A percentile compares a stretch with the other conserved stretches of the same genome.
These are phyloP conservation scores for Dioctria rufipes DNA, from an alignment of 2,888 invertebrate species.

Conservation along the genomic window DNA sequence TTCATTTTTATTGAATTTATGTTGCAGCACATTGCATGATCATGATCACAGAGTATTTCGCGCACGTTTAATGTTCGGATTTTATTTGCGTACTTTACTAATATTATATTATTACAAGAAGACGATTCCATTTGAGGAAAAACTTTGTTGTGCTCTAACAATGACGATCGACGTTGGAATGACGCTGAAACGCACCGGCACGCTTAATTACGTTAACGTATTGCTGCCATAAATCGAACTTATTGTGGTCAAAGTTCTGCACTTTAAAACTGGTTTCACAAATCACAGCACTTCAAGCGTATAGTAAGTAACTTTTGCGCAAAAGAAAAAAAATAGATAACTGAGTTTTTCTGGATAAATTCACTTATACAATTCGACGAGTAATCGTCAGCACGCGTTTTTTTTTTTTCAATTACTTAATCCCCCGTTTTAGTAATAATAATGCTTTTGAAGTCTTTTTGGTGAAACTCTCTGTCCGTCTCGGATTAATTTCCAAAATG, in stretches of 20 bases:
- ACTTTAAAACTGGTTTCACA: slow-evolving; percentile 37
- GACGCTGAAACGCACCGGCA: neutral
- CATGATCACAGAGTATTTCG: neutral
- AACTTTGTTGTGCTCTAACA: neutral
- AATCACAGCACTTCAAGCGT: neutral
- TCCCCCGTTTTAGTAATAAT: neutral
- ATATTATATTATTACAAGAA: neutral
- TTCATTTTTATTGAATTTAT: slow-evolving; percentile 18
- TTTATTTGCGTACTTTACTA: slow-evolving; percentile 2
- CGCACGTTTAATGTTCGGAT: slow-evolving; percentile 14
- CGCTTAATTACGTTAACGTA: neutral
- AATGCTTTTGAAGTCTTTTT: too few species aligned
- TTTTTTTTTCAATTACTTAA: neutral
- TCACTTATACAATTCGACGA: neutral
- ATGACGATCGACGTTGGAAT: neutral
- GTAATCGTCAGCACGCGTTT: neutral
- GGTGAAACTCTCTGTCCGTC: too few species aligned
- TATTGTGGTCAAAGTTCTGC: slow-evolving; percentile 20
- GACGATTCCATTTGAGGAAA: slow-evolving; percentile 36
- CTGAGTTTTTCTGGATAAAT: neutral
- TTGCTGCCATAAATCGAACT: neutral
- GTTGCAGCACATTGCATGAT: neutral
- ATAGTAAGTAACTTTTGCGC: neutral
- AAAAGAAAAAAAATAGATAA: neutral
- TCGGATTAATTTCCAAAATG: neutral